phyloP scores from a whole-genome alignment of 2,888 invertebrate genomes.

The Candidula unifasciata region DNA sequence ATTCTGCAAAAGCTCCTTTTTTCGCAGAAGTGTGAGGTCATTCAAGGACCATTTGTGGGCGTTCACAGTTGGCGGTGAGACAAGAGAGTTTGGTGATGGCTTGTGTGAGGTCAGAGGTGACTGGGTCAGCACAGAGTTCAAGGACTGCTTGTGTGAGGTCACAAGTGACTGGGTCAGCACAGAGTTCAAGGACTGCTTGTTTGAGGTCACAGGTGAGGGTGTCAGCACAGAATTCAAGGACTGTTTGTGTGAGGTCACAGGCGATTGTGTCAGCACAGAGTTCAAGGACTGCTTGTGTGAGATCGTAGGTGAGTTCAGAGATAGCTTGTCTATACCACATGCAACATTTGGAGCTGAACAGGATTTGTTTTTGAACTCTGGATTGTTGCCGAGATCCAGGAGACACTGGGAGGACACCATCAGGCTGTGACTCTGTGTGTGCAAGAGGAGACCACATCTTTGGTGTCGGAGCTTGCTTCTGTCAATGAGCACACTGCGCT shows the following conservation, averaged over 20 bases:
- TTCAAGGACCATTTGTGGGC: not conserved
- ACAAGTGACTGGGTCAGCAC: too few relatives aligned
- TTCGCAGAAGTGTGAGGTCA: not conserved
- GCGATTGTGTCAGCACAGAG: conserved; percentile 16
- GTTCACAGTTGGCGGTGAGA: conserved; percentile 7
- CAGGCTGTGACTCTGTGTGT: too few relatives aligned
- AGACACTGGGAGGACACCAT: not conserved
- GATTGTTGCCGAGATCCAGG: too few relatives aligned
- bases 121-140: conserved; percentile 2
- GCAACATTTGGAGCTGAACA: conserved; percentile 37
- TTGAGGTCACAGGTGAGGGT: conserved; percentile 6
- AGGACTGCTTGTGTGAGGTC: too few relatives aligned
- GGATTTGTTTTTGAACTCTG: conserved; percentile 3
- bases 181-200: not conserved
- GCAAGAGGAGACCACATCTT: too few relatives aligned
- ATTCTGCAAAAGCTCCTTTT: not conserved
- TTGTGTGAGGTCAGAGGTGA: conserved; percentile 21
- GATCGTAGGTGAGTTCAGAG: too few relatives aligned
- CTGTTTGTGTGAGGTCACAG: not conserved
- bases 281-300: not conserved
- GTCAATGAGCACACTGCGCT: not conserved
- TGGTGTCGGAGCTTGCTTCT: too few relatives aligned
- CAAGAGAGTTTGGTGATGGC: conserved; percentile 20
- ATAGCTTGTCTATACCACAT: too few relatives aligned
- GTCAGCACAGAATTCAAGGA: conserved; percentile 2